phyloP scores from a whole-genome alignment of 2,888 invertebrate species.

The Escarpia spicata region DNA sequence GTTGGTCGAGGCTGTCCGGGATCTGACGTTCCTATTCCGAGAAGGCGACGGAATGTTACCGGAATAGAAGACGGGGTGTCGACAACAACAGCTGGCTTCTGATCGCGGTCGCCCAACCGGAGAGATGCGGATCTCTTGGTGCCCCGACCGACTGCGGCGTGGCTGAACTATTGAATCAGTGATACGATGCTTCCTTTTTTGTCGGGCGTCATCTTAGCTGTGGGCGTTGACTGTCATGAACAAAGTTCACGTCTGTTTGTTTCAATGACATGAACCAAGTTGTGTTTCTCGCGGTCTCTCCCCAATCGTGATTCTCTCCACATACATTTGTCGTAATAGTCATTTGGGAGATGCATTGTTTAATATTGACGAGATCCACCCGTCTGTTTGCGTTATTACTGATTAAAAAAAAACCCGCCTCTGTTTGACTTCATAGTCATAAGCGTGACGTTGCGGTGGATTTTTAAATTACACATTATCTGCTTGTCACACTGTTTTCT shows the following conservation, averaged over 20 bases:
- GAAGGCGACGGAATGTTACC: conserved; percentile 3
- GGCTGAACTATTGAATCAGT: neutral
- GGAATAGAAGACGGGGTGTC: conserved; percentile 16
- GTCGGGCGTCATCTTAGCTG: neutral
- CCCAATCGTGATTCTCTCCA: neutral
- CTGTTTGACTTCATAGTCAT: too few species aligned
- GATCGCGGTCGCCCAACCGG: neutral
- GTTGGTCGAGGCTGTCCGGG: neutral
- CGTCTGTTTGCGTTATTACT: too few species aligned
- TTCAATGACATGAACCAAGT: neutral
- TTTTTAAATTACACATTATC: neutral
- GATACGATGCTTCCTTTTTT: neutral
- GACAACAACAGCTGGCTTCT: neutral
- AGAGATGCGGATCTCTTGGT: neutral
- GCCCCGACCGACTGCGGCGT: neutral
- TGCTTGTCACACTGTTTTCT: neutral
- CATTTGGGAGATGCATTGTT: neutral
- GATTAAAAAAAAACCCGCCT: too few species aligned
- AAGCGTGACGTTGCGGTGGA: neutral
- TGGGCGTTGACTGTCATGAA: neutral
- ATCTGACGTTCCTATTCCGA: neutral
- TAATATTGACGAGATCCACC: neutral
- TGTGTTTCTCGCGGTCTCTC: neutral
- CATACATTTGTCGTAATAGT: neutral
- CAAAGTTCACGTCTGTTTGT: neutral